Evolutionary conservation across 2,888 invertebrate species (phyloP), one percentile per base, ranked within the genome.

Genomic region (Pherbina coryleti): DNA sequence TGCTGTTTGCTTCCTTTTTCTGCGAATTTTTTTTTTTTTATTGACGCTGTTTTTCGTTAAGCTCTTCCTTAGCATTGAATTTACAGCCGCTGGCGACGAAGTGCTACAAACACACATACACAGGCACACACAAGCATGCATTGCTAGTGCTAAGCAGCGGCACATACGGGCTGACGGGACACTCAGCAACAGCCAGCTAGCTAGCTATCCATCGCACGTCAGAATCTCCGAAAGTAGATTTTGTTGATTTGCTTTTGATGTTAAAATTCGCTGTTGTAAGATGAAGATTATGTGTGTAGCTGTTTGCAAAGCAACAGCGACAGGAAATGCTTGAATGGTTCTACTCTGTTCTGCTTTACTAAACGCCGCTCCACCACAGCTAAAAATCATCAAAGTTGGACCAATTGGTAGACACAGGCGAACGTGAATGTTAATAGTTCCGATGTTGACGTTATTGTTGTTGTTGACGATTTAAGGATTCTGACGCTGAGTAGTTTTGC

Each of bases 401-500:
- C 51, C 69, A 51, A 28, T 51, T 67, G 67, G 44, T 19, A 67
- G 49, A 44, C 25, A 11, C 14, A 44, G 44, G 49, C 11, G 14
- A 69, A 49, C 69, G 51, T 69, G 69, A 69, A 25, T 51, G 51
- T 11, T 17, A 75, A 75, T 22, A 44, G 34, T 49, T 28, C 34
- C 62, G 53, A 76, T 53, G 75, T 64, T 44, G 60, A 51, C 44
- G 57, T 28, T 51, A 51, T 62, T 60, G 51, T 57, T 51, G 76
- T 76, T 71, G 79, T 69, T 70, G 70, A 72, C 78, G 66, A 75
- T 71, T 44, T 44, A 69, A 69, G 70, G 77, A 74, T 72, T 73
- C 75, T 22, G 67, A 64, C 71, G 70, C 44, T 76, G 74, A 55
- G 25, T 57, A 22, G 57, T 3, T 57, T 57, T 1, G 8, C 8